phyloP scores from a whole-genome alignment of 30 jellyfish, hydroid and myxozoan species.

The Aurelia sp. region DNA sequence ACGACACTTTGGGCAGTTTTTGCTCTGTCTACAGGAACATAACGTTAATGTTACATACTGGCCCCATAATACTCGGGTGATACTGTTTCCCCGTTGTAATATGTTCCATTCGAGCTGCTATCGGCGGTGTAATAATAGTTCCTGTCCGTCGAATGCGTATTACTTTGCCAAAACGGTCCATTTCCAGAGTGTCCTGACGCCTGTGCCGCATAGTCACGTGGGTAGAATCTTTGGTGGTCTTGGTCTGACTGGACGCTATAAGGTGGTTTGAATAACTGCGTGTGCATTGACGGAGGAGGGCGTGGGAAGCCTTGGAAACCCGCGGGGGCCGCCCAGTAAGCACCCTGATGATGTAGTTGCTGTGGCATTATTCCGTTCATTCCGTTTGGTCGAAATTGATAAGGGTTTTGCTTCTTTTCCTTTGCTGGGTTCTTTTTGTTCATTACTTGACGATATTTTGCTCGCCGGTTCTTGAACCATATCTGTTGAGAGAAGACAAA shows the following conservation, averaged over 20 bases:
- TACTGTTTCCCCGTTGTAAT: constrained; percentile 63
- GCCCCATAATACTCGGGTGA: constrained; percentile 78
- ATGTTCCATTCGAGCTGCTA: constrained; percentile 63
- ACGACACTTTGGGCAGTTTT: not conserved
- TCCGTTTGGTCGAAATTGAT: constrained; percentile 69
- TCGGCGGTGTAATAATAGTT: constrained; percentile 68
- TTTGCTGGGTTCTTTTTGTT: constrained; percentile 74
- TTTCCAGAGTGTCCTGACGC: constrained; percentile 63
- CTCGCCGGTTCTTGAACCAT: constrained; percentile 97
- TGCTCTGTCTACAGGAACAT: not conserved
- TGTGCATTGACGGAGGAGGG: constrained; percentile 69
- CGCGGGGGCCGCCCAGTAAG: constrained; percentile 71
- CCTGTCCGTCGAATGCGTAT: constrained; percentile 51
- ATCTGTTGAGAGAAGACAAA: constrained; percentile 50
- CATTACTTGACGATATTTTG: constrained; percentile 90
- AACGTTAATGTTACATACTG: constrained; percentile 36
- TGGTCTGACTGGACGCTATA: constrained; percentile 55
- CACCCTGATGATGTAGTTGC: constrained; percentile 65
- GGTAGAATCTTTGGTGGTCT: constrained; percentile 42
- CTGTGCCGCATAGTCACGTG: constrained; percentile 61
- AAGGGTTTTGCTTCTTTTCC: constrained; percentile 72
- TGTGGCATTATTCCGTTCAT: constrained; percentile 70
- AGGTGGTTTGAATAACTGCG: constrained; percentile 65
- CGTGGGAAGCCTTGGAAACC: constrained; percentile 64
- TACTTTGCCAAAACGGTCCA: constrained; percentile 63